Percentiles rank a stretch among this genome's conserved stretches.
These are phyloP conservation scores for Xenopus laevis DNA, from an alignment of 2,113 vertebrate species.

Conservation along the genomic window DNA sequence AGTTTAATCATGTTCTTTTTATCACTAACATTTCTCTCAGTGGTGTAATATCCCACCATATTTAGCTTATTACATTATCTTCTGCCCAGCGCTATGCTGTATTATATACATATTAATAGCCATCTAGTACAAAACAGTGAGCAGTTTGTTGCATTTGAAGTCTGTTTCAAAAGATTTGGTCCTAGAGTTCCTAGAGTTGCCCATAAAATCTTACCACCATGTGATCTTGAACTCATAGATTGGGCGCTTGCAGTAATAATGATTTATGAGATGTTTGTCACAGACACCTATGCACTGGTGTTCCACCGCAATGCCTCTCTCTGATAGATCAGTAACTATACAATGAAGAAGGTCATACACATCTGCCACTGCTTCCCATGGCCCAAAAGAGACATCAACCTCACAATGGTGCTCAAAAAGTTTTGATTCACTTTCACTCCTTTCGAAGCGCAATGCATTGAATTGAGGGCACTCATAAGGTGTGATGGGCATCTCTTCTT, in stretches of 20 bases:
- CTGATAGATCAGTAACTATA: conserved; percentile 86
- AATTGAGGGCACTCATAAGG: conserved; percentile 94
- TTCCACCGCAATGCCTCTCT: conserved; percentile 85
- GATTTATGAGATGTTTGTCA: conserved; percentile 97
- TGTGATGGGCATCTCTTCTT: conserved; percentile 98
- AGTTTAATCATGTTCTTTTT: too few relatives aligned
- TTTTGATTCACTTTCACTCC: conserved; percentile 86
- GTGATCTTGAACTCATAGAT: conserved; percentile 99
- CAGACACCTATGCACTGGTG: conserved; percentile 98
- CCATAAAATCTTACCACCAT: conserved; percentile 83
- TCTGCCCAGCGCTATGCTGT: too few relatives aligned
- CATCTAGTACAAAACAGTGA: background rate
- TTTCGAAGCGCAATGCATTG: conserved; percentile 87
- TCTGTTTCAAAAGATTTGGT: background rate
- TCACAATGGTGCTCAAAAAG: conserved; percentile 96
- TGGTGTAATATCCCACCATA: too few relatives aligned
- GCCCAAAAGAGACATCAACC: conserved; percentile 95
- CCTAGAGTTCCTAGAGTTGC: background rate
- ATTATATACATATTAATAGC: too few relatives aligned
- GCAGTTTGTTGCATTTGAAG: background rate
- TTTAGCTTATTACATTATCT: too few relatives aligned
- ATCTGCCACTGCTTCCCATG: conserved; percentile 96
- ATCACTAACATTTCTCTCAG: too few relatives aligned
- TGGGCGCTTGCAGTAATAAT: conserved; percentile 98
- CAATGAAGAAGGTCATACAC: conserved; percentile 97